Evolutionary conservation across 2,797 vertebrate species (phyloP).

Genomic region (Pogonophryne albipinna): DNA sequence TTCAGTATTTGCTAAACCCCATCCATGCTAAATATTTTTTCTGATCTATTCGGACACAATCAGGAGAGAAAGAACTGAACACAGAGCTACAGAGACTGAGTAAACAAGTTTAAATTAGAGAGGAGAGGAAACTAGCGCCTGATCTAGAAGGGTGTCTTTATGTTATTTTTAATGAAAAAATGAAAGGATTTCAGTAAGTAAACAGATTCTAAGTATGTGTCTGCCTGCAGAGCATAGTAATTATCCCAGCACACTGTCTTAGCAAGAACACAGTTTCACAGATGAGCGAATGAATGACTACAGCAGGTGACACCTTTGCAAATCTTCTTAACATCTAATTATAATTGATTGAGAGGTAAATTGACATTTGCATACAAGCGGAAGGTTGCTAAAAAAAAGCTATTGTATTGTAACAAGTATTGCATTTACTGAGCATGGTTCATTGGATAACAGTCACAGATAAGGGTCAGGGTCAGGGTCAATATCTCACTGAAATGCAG

Average conservation of each 20-base stretch:
- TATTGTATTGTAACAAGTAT: not conserved
- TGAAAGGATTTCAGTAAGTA: constrained; percentile 29
- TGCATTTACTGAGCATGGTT: constrained; percentile 1
- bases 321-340: constrained; percentile 7
- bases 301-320: not conserved
- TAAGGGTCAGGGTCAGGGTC: constrained; percentile 22
- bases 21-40: constrained; percentile 18
- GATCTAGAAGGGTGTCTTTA: constrained; percentile 14
- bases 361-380: constrained; percentile 19
- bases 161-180: constrained; percentile 38
- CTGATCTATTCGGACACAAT: not conserved
- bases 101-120: constrained; percentile 19
- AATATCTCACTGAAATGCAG: constrained; percentile 21
- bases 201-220: constrained; percentile 25
- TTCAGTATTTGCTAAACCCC: constrained; percentile 10
- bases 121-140: not conserved
- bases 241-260: constrained; percentile 12
- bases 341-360: constrained; percentile 8
- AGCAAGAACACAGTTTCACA: constrained; percentile 9
- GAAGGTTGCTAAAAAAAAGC: not conserved
- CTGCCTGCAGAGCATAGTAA: constrained; percentile 15
- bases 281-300: not conserved
- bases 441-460: constrained; percentile 35
- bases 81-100: constrained; percentile 4
- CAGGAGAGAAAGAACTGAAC: constrained; percentile 5